These are phyloP conservation scores for Littorina saxatilis DNA, from an alignment of 1,140 invertebrate species.

Conservation along the genomic window DNA sequence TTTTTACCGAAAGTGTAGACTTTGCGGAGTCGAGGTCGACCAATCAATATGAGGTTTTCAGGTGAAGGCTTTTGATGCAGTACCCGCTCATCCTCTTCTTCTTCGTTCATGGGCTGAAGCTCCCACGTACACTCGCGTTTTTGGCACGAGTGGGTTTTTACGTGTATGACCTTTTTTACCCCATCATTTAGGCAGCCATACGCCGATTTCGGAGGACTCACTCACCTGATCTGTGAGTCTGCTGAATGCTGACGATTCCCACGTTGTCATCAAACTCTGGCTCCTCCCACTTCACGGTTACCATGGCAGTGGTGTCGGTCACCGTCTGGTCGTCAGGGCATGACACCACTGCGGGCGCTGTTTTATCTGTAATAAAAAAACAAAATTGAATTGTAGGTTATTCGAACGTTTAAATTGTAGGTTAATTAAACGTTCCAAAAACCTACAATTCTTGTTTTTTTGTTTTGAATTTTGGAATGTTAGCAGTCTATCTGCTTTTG, in stretches of 20 bases:
- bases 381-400: neutral
- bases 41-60: no score
- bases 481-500: no score
- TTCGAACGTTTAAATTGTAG: neutral
- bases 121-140: no score
- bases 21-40: neutral
- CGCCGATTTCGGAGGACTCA: no score
- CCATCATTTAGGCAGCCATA: no score
- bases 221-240: slow-evolving; percentile 61
- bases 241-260: slow-evolving; percentile 48
- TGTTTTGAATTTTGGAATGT: no score
- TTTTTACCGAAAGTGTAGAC: neutral
- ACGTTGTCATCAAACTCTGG: slow-evolving; percentile 57
- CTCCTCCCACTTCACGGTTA: slow-evolving; percentile 55
- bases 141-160: no score
- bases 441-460: no score
- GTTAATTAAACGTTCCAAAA: neutral
- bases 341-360: slow-evolving; percentile 46
- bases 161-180: no score
- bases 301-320: slow-evolving; percentile 37
- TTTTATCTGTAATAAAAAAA: slow-evolving; percentile 43
- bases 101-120: no score
- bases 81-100: no score
- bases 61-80: no score
- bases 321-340: slow-evolving; percentile 52